Evolutionary conservation across 2,797 vertebrate species (phyloP).

Genomic region (Picus viridis): DNA sequence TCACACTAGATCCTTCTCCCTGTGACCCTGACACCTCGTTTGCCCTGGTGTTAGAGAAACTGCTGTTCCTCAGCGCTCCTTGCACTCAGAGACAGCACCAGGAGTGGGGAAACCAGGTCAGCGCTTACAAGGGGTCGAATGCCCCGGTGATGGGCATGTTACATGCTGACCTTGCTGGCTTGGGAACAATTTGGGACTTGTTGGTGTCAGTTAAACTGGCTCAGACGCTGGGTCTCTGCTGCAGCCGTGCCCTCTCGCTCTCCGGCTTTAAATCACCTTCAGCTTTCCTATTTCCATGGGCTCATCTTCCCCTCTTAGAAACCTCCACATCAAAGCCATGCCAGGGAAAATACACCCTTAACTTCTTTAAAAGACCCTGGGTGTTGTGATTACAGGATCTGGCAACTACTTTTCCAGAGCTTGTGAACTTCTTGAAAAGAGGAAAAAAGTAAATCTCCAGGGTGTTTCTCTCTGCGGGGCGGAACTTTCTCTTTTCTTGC

Average conservation of each 20-base stretch:
- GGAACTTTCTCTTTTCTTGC: conserved; percentile 56
- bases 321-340: conserved; percentile 40
- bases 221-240: not conserved
- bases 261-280: conserved; percentile 39
- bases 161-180: not conserved
- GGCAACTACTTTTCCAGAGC: conserved; percentile 60
- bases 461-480: conserved; percentile 57
- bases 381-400: conserved; percentile 17
- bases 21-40: accelerated
- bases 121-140: not conserved
- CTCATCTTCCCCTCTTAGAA: conserved; percentile 31
- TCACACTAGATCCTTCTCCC: accelerated
- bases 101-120: not conserved
- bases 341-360: not conserved
- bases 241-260: not conserved
- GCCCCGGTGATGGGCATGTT: not conserved
- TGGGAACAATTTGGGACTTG: not conserved
- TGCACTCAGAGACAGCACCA: not conserved
- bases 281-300: not conserved
- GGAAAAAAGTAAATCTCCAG: conserved; percentile 18
- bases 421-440: conserved; percentile 22
- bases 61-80: accelerated
- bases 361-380: not conserved
- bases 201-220: conserved; percentile 5
- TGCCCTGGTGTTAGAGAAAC: accelerated